Evolutionary conservation across 2,888 invertebrate species (phyloP).

Genomic region (Lepidocyrtoides sp.): DNA sequence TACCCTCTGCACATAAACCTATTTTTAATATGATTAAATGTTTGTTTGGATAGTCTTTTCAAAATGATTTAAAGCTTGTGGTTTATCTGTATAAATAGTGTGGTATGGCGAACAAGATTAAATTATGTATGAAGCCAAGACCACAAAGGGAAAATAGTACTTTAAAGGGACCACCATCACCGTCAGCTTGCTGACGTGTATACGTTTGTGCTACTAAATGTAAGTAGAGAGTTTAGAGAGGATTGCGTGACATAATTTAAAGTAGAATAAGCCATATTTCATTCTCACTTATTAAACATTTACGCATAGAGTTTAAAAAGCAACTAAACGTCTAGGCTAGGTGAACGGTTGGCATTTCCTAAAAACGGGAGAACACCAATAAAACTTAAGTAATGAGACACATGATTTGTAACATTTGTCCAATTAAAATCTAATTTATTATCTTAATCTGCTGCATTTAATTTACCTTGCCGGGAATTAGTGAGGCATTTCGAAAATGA

Average conservation of each 20-base stretch:
- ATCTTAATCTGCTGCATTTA: neutral
- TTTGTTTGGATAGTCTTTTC: slow-evolving; percentile 7
- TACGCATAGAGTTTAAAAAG: neutral
- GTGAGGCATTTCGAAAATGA: neutral
- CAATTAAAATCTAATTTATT: slow-evolving; percentile 45
- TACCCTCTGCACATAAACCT: neutral
- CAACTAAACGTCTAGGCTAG: neutral
- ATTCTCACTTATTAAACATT: neutral
- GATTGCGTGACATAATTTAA: slow-evolving; percentile 41
- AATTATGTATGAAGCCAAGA: neutral
- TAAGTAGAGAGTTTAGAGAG: too few relatives aligned
- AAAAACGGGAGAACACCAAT: neutral
- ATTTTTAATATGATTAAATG: slow-evolving; percentile 45
- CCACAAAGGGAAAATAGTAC: neutral
- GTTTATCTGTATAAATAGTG: slow-evolving; percentile 38
- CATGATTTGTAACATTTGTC: slow-evolving; percentile 27
- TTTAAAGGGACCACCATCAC: slow-evolving; percentile 31
- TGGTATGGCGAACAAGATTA: slow-evolving; percentile 39
- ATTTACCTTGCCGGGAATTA: slow-evolving; percentile 7
- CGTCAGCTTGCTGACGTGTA: slow-evolving; percentile 37
- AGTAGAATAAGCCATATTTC: neutral
- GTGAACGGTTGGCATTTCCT: neutral
- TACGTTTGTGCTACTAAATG: neutral
- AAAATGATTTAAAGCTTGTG: slow-evolving; percentile 34
- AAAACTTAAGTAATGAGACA: neutral